phyloP scores from a whole-genome alignment of 2,797 vertebrate species.

The Sebastes oblongus region DNA sequence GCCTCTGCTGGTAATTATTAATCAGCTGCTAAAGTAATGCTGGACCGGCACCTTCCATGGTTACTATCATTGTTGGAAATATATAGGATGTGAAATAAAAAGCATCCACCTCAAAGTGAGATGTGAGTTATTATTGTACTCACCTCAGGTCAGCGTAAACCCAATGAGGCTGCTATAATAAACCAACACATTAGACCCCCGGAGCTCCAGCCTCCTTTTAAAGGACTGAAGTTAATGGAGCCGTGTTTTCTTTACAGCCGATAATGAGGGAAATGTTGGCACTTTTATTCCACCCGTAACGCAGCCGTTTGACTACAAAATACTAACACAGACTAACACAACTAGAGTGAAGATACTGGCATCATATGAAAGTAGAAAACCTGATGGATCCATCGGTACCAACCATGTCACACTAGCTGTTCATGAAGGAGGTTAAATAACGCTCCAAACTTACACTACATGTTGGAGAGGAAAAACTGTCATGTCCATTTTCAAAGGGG shows the following conservation, averaged over 20 bases:
- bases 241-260: neutral
- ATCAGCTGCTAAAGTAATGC: slow-evolving; percentile 47
- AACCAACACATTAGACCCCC: neutral
- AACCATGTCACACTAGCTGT: too few species aligned
- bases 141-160: neutral
- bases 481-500: too few species aligned
- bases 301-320: neutral
- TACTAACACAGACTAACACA: too few species aligned
- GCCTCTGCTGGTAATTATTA: slow-evolving; percentile 62
- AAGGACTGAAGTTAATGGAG: neutral
- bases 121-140: neutral
- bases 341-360: too few species aligned
- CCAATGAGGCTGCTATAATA: neutral
- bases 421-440: too few species aligned
- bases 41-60: neutral
- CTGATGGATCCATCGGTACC: too few species aligned
- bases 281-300: neutral
- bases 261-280: neutral
- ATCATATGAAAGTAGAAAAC: too few species aligned
- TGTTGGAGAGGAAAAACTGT: too few species aligned
- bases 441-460: too few species aligned
- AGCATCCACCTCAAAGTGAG: neutral
- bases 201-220: neutral
- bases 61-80: neutral
- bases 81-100: neutral